Percentiles rank a stretch among this genome's conserved stretches.
phyloP scores from a whole-genome alignment of 1,140 invertebrate species.

The Hyles vespertilio region DNA sequence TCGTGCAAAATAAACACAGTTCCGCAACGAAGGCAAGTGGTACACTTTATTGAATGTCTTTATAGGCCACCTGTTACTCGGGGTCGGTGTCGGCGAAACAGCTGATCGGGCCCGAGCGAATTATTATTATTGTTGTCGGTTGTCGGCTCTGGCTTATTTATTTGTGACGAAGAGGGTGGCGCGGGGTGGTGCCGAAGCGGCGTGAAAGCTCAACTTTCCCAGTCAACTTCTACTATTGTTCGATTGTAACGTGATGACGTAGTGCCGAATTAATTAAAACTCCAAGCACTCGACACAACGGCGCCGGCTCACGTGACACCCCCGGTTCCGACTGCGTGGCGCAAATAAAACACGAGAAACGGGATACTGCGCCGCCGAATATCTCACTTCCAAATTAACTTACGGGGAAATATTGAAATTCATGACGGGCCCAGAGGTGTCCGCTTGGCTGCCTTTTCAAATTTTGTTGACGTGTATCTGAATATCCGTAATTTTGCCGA shows the following conservation, averaged over 20 bases:
- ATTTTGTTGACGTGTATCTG: too few species aligned
- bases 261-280: slow-evolving; percentile 15
- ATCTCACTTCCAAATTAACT: too few species aligned
- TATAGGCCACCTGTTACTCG: slow-evolving; percentile 75
- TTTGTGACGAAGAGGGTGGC: slow-evolving; percentile 41
- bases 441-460: too few species aligned
- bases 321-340: too few species aligned
- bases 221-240: slow-evolving; percentile 34
- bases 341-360: too few species aligned
- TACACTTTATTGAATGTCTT: slow-evolving; percentile 75
- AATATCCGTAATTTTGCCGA: too few species aligned
- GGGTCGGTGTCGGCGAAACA: slow-evolving; percentile 63
- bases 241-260: slow-evolving; percentile 25
- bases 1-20: slow-evolving; percentile 56
- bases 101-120: slow-evolving; percentile 68
- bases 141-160: slow-evolving; percentile 61
- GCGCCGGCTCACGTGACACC: too few species aligned
- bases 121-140: slow-evolving; percentile 71
- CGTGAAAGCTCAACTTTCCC: slow-evolving; percentile 40
- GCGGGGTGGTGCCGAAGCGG: slow-evolving; percentile 27
- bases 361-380: too few species aligned
- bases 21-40: slow-evolving; percentile 62
- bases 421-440: too few species aligned
- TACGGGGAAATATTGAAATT: too few species aligned
- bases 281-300: neutral